Conservation (phyloP, 2,797 vertebrate genomes). For the Psittacula derbiana region DNA sequence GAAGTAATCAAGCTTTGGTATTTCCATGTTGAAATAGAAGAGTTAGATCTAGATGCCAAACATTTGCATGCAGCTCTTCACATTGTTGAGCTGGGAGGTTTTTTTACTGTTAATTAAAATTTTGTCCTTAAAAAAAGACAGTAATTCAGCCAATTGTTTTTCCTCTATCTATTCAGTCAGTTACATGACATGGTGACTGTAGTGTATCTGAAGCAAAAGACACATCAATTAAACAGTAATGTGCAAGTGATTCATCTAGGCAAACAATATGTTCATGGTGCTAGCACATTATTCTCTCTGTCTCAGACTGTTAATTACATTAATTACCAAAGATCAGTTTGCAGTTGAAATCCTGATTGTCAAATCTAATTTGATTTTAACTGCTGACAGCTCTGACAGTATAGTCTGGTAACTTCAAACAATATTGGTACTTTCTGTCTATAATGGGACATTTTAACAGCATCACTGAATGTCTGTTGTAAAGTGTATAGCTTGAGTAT, state of each 20-base stretch:
- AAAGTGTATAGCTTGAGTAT: neutral
- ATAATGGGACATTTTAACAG: neutral
- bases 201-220: slow-evolving; percentile 16
- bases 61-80: neutral
- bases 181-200: slow-evolving; percentile 4
- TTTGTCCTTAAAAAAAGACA: neutral
- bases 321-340: slow-evolving; percentile 50
- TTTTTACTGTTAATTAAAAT: neutral
- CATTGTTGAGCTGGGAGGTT: neutral
- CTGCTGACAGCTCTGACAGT: neutral
- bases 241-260: slow-evolving; percentile 36
- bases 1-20: neutral
- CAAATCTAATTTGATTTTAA: slow-evolving; percentile 41
- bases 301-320: slow-evolving; percentile 56
- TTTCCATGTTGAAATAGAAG: neutral
- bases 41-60: neutral
- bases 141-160: neutral
- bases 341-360: slow-evolving; percentile 37
- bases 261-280: slow-evolving; percentile 24
- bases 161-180: neutral
- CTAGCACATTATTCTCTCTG: slow-evolving; percentile 13
- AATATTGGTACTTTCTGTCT: neutral
- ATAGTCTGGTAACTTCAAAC: neutral
- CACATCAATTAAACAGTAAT: slow-evolving; percentile 24
- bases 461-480: neutral